These are phyloP conservation scores for Naso thynnoides DNA, from an alignment of 2,797 vertebrate genomes.

Conservation along the genomic window DNA sequence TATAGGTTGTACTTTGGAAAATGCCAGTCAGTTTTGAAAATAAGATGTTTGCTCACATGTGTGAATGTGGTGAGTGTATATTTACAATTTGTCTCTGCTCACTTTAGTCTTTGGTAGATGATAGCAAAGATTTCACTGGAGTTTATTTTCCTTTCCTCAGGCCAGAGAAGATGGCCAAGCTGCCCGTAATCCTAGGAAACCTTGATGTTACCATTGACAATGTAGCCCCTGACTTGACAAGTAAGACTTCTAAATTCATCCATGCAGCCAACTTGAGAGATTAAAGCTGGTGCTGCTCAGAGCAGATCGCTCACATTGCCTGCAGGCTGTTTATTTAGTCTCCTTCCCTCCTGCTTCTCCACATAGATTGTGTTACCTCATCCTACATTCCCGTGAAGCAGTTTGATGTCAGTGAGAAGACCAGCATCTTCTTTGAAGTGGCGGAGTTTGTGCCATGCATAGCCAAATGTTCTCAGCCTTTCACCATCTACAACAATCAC, in stretches of 20 bases:
- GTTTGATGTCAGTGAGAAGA: conserved; percentile 88
- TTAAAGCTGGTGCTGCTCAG: conserved; percentile 40
- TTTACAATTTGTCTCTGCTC: conserved; percentile 16
- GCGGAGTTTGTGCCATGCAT: conserved; percentile 97
- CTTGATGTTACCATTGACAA: conserved; percentile 96
- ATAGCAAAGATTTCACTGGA: conserved; percentile 56
- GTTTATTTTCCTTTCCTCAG: conserved; percentile 80
- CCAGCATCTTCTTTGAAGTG: conserved; percentile 89
- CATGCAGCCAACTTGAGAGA: conserved; percentile 27
- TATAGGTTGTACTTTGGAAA: conserved; percentile 50
- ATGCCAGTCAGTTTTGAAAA: conserved; percentile 40
- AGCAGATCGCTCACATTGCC: conserved; percentile 36
- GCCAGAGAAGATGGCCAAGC: conserved; percentile 98
- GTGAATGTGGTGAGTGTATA: conserved; percentile 21
- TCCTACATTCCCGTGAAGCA: conserved; percentile 97
- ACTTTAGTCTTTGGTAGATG: conserved; percentile 47
- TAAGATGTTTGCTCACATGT: conserved; percentile 60
- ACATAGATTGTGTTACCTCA: conserved; percentile 94
- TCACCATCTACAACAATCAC: conserved; percentile 98
- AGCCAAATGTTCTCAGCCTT: conserved; percentile 95
- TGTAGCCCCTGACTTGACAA: conserved; percentile 92
- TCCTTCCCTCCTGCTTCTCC: conserved; percentile 50
- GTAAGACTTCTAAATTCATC: conserved; percentile 83
- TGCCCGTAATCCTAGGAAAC: conserved; percentile 97
- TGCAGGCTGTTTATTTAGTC: conserved; percentile 59